Percentiles rank a stretch among this genome's conserved stretches.
phyloP scores from a whole-genome alignment of 2,888 invertebrate genomes.

The Eudasyphora cyanicolor region DNA sequence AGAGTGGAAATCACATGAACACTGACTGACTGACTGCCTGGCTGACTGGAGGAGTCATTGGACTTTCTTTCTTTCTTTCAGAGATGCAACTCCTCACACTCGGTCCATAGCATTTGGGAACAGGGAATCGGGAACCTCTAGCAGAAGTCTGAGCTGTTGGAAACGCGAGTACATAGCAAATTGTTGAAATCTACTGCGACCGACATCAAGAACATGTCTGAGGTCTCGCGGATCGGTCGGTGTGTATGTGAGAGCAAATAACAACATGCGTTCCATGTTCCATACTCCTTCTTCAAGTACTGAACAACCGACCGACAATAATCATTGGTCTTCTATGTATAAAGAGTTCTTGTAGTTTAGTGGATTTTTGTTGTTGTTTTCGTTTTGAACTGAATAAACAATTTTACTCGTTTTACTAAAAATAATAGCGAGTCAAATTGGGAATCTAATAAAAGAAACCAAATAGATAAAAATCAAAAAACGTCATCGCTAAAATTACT shows the following conservation, averaged over 20 bases:
- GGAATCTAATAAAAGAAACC: too few relatives aligned
- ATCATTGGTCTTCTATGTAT: not conserved
- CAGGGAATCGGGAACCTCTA: not conserved
- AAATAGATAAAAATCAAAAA: too few relatives aligned
- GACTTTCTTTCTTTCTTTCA: conserved; percentile 11
- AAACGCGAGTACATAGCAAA: too few relatives aligned
- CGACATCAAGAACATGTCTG: not conserved
- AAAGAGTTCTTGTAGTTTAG: not conserved
- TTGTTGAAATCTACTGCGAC: not conserved
- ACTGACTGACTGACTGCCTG: not conserved
- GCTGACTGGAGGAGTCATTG: not conserved
- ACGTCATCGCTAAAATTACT: too few relatives aligned
- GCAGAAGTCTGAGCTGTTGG: too few relatives aligned
- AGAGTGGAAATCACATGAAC: conserved; percentile 13
- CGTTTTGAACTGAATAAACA: not conserved
- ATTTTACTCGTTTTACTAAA: not conserved
- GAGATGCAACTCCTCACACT: not conserved
- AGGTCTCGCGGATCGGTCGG: not conserved
- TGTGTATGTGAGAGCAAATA: not conserved
- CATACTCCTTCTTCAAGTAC: not conserved
- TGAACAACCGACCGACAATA: not conserved
- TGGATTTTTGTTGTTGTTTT: not conserved
- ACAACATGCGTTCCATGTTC: not conserved
- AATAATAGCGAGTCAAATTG: not conserved
- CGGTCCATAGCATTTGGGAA: not conserved